phyloP scores from a whole-genome alignment of 1,140 invertebrate species.

The Catajapyx aquilonaris region DNA sequence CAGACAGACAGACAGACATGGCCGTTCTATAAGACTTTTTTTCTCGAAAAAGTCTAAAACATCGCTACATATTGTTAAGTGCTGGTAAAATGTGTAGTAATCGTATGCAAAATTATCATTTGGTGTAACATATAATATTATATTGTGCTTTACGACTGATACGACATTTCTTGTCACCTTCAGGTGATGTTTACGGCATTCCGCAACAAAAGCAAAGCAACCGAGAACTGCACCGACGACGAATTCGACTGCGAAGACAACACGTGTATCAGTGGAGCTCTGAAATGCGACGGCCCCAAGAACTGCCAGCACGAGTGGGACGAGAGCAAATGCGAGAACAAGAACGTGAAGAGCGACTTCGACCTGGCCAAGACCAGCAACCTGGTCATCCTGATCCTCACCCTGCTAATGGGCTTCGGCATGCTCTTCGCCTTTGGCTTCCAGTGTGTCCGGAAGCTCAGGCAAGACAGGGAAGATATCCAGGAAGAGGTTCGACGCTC shows the following conservation, averaged over 20 bases:
- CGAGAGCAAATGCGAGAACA: conserved; percentile 34
- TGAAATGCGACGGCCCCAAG: conserved; percentile 48
- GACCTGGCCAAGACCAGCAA: conserved; percentile 37
- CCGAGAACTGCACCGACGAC: conserved; percentile 23
- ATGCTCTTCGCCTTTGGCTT: conserved; percentile 70
- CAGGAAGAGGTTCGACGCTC: conserved; percentile 23
- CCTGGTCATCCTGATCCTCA: conserved; percentile 71
- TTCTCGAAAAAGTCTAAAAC: no score
- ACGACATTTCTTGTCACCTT: neutral
- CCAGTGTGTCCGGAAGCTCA: conserved; percentile 62
- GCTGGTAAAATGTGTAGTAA: conserved; percentile 3
- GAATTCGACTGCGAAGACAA: conserved; percentile 70
- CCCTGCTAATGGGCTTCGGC: conserved; percentile 61
- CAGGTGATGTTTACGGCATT: neutral
- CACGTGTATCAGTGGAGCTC: conserved; percentile 45
- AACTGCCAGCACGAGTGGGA: conserved; percentile 72
- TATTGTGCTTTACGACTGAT: neutral
- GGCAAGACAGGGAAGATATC: conserved; percentile 62
- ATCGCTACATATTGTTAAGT: no score
- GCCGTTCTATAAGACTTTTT: no score
- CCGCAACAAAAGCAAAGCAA: neutral
- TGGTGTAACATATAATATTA: neutral
- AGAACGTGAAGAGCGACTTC: conserved; percentile 3
- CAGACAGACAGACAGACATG: no score
- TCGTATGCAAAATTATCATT: neutral